Conservation (phyloP, 1,140 invertebrate species). For the Drosophila setifemur region DNA sequence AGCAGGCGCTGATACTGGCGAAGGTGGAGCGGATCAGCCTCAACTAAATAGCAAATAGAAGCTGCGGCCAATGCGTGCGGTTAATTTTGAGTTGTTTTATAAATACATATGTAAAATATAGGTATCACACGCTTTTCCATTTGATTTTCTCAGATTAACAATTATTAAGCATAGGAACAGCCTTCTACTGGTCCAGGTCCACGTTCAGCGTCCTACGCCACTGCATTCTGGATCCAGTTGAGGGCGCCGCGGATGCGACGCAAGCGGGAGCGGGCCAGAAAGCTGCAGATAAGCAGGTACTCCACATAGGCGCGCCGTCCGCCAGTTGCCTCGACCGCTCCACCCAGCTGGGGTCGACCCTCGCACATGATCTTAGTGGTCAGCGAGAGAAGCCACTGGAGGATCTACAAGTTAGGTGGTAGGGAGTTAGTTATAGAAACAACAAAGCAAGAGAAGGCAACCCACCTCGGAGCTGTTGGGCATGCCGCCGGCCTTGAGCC, state of each 20-base stretch:
- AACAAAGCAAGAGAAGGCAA: background rate
- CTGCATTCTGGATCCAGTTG: constrained; percentile 85
- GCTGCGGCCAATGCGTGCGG: constrained; percentile 21
- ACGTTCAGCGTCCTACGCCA: constrained; percentile 5
- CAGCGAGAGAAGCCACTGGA: constrained; percentile 90
- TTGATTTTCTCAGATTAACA: constrained; percentile 49
- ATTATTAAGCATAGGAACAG: background rate
- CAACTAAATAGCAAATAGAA: background rate
- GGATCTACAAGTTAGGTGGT: constrained; percentile 84
- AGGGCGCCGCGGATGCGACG: constrained; percentile 85
- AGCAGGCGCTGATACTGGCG: background rate
- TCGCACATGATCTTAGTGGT: constrained; percentile 90
- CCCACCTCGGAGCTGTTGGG: constrained; percentile 86
- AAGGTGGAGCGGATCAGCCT: background rate
- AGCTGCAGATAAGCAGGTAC: constrained; percentile 89
- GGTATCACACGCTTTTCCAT: constrained; percentile 71
- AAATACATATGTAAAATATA: constrained; percentile 67
- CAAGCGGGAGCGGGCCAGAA: constrained; percentile 86
- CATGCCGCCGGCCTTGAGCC: constrained; percentile 84
- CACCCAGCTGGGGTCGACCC: constrained; percentile 69
- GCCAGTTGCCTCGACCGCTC: constrained; percentile 21
- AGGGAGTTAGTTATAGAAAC: background rate
- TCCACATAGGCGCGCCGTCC: constrained; percentile 87
- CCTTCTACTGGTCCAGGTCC: background rate
- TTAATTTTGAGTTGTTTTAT: constrained; percentile 63